Base-by-base conservation (phyloP, 2,113 vertebrate species). In the Rhinoderma darwinii region DNA sequence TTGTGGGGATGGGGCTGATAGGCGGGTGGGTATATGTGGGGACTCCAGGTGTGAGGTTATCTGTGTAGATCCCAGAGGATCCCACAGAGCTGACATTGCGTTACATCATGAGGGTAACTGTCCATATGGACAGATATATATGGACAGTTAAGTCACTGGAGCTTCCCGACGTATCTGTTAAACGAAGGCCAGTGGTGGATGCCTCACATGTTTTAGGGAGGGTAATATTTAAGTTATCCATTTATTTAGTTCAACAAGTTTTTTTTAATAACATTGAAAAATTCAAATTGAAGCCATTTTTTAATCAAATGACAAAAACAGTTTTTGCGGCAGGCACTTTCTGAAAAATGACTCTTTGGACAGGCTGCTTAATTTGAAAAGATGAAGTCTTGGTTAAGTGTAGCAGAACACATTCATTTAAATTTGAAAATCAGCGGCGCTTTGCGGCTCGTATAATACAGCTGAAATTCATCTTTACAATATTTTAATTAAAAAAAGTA, bases 401-500 rank as follows among this genome's bases (percentile, higher is more conserved):
- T 77, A 77, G 84, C 84, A 85, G 56, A 85, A 85, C 84, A 63
- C 84, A 77, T 77, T 85, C 74, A 85, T 85, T 77, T 85, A 85
- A 77, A 85, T 85, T 77, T 85, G 76, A 63, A 37, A 85, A 11
- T 37, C 73, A 85, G 73, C 56, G 73, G 56, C 54, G 73, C 84
- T 59, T 85, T 85, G 47, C 56, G 50, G 73, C 35, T 32, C 74
- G 3, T 50, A 85, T 77, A 85, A 50, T 66, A 43, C 56, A 18
- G 54, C 27, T 30, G 37, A 47, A 85, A 85, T 85, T 66, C 54
- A 77, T 85, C 74, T 85, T 77, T 85, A 77, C 84, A 85, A 85
- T 85, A 66, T 56, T 85, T 85, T 85, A 85, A 85, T 85, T 85
- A 85, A 85, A 85, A 83, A 77, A 85, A 85, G 84, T 85, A 66